These are phyloP conservation scores for Leptatherina wallacei DNA, from an alignment of 2,797 vertebrate species.

Conservation along the genomic window DNA sequence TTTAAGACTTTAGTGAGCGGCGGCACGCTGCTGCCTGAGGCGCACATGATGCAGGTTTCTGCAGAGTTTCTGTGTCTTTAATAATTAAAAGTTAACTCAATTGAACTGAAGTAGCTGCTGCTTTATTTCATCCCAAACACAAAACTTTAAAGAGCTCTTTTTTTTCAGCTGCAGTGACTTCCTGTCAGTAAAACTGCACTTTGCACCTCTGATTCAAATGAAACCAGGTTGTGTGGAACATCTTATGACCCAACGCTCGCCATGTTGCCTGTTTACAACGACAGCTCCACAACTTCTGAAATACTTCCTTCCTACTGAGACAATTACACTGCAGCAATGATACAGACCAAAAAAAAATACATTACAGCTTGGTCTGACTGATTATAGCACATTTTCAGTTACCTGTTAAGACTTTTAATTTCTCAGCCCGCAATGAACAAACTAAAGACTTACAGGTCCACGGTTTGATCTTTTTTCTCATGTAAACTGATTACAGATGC, in stretches of 20 bases:
- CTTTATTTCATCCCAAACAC: neutral
- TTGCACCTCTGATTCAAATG: conserved; percentile 37
- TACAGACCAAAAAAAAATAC: neutral
- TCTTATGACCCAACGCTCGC: conserved; percentile 16
- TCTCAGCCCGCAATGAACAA: neutral
- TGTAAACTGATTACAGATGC: neutral
- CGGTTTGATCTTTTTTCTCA: neutral
- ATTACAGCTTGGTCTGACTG: neutral
- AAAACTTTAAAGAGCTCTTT: conserved; percentile 7
- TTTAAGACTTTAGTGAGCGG: conserved; percentile 46
- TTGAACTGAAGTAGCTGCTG: conserved; percentile 21
- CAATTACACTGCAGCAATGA: conserved; percentile 9
- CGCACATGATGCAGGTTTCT: conserved; percentile 43
- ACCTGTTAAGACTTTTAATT: conserved; percentile 6
- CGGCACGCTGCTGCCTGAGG: conserved; percentile 28
- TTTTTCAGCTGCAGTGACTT: neutral
- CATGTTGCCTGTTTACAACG: conserved; percentile 12
- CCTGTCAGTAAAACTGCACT: neutral
- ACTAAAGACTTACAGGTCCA: neutral
- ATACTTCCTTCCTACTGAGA: conserved; percentile 29
- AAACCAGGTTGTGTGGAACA: conserved; percentile 5
- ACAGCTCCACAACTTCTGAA: conserved; percentile 8
- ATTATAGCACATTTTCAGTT: conserved; percentile 1
- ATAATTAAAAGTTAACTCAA: conserved; percentile 53
- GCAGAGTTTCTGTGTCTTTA: conserved; percentile 29